These are phyloP conservation scores for Drosophila mojavensis DNA, from an alignment of 1,140 invertebrate genomes.

Conservation along the genomic window DNA sequence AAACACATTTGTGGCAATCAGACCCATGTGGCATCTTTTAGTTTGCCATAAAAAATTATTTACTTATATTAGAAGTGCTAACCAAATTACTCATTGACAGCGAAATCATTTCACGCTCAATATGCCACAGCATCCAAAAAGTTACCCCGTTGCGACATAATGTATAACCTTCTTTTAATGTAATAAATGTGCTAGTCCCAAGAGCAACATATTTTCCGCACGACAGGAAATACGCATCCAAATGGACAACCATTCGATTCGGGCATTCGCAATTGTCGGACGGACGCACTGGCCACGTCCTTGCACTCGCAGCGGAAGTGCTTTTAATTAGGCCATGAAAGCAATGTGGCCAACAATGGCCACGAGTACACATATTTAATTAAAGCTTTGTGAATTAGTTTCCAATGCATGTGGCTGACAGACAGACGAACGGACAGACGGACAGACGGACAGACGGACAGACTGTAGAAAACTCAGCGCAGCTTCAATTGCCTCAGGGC, in stretches of 20 bases:
- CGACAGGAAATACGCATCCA: constrained; percentile 43
- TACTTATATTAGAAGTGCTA: too few relatives aligned
- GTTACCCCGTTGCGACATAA: neutral
- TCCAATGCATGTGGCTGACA: constrained; percentile 32
- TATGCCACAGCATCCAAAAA: constrained; percentile 5
- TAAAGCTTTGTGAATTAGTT: constrained; percentile 65
- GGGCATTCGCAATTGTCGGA: neutral
- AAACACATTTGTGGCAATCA: too few relatives aligned
- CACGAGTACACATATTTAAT: constrained; percentile 53
- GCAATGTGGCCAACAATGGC: constrained; percentile 34
- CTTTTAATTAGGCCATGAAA: constrained; percentile 65
- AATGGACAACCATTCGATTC: constrained; percentile 40
- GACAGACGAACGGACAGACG: neutral
- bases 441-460: neutral
- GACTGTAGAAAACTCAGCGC: neutral
- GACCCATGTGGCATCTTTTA: too few relatives aligned
- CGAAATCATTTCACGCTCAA: neutral
- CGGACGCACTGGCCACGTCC: constrained; percentile 6
- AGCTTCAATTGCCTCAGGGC: neutral
- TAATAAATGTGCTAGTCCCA: constrained; percentile 40
- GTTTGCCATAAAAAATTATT: too few relatives aligned
- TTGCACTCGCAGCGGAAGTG: constrained; percentile 29
- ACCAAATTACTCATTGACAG: too few relatives aligned
- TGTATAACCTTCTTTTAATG: constrained; percentile 21
- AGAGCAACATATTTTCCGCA: neutral